A percentile compares a stretch with the other conserved stretches of the same genome.
Conservation (phyloP, 2,113 vertebrate genomes). For the Zosterops borbonicus region DNA sequence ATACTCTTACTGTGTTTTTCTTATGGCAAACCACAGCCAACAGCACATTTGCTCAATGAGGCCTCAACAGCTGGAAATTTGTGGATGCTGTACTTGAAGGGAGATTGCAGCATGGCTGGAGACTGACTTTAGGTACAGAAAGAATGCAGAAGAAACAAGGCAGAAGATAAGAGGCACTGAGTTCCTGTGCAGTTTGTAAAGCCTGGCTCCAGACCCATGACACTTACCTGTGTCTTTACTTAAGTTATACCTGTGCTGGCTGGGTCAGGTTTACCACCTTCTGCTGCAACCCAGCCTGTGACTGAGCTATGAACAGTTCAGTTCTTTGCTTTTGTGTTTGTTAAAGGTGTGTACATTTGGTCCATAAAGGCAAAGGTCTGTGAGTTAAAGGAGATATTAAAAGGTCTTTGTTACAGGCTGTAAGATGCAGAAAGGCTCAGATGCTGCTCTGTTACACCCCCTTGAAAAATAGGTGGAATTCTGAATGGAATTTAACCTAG, state of each 20-base stretch:
- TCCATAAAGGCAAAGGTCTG: background rate
- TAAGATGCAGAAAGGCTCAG: background rate
- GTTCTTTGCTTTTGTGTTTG: background rate
- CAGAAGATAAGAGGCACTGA: background rate
- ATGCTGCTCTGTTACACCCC: slow-evolving; percentile 14
- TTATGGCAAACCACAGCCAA: background rate
- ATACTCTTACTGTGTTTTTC: background rate
- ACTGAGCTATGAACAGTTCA: background rate
- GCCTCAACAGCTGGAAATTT: background rate
- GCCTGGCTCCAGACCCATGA: background rate
- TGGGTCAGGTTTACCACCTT: background rate
- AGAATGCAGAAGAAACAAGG: background rate
- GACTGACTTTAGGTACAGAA: background rate
- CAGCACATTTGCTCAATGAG: background rate
- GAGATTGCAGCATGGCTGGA: background rate
- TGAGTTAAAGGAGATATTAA: background rate
- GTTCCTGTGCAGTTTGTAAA: background rate
- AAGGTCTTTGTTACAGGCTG: background rate
- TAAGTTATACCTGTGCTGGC: background rate
- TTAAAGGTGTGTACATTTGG: background rate
- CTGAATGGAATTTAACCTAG: background rate
- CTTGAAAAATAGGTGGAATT: slow-evolving; percentile 10
- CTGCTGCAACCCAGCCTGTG: background rate
- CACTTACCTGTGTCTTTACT: background rate
- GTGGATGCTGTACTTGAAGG: background rate